Evolutionary conservation across 2,113 vertebrate genomes (phyloP).

Genomic region (Calyptomena viridis): DNA sequence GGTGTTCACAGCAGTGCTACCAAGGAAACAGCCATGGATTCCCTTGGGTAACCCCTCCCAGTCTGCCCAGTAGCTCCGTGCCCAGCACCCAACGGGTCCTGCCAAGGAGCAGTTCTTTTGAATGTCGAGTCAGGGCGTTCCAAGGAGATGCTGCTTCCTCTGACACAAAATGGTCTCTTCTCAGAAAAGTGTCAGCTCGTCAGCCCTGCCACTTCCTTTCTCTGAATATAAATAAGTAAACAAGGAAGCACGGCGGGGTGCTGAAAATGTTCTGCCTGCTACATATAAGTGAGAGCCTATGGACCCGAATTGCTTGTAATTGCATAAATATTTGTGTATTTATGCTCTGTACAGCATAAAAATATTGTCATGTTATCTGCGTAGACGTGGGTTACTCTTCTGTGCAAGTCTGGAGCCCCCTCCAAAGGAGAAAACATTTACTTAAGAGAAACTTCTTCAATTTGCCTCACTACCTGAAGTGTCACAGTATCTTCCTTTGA

Average conservation of each 20-base stretch:
- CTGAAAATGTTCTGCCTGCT: not conserved
- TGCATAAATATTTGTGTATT: not conserved
- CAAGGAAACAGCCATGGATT: not conserved
- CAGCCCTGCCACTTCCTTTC: constrained; percentile 83
- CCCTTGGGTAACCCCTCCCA: not conserved
- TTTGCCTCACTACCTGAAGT: not conserved
- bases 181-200: constrained; percentile 75
- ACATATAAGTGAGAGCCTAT: not conserved
- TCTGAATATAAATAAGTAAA: constrained; percentile 75
- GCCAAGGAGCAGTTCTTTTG: not conserved
- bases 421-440: not conserved
- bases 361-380: not conserved
- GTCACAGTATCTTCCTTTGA: not conserved
- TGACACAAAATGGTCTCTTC: constrained; percentile 73
- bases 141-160: constrained; percentile 68
- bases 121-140: not conserved
- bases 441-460: not conserved
- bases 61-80: not conserved
- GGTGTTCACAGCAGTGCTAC: not conserved
- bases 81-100: not conserved
- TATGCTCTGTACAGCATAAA: not conserved
- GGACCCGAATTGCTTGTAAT: not conserved
- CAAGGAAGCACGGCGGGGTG: constrained; percentile 69
- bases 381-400: not conserved
- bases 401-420: not conserved